phyloP scores from a whole-genome alignment of 1,140 invertebrate genomes.

The Cheumatopsyche charites region DNA sequence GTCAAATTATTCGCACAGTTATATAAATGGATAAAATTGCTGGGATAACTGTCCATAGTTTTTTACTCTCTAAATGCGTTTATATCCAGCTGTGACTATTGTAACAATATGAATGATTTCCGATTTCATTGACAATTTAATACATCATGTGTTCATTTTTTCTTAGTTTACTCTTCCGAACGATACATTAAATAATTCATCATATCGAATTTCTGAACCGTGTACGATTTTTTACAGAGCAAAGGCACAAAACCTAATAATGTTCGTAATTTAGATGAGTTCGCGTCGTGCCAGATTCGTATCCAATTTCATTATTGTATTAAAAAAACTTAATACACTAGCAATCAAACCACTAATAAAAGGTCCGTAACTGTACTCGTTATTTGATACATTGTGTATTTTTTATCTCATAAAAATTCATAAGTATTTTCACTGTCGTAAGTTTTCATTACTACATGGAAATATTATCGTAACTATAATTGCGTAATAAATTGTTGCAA shows the following conservation, averaged over 20 bases:
- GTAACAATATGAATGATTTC: neutral
- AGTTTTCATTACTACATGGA: no score
- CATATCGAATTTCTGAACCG: neutral
- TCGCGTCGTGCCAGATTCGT: constrained; percentile 8
- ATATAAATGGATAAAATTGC: constrained; percentile 21
- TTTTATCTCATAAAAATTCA: no score
- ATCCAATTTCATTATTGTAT: constrained; percentile 7
- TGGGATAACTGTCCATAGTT: constrained; percentile 7
- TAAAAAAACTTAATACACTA: constrained; percentile 2
- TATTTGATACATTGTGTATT: no score
- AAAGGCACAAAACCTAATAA: no score
- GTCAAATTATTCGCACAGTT: constrained; percentile 25
- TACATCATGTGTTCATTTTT: neutral
- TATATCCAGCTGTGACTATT: constrained; percentile 15
- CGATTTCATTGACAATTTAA: constrained; percentile 20
- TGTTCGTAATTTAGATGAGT: neutral
- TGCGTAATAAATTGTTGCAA: no score
- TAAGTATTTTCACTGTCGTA: no score
- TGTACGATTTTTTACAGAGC: no score
- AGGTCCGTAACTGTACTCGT: constrained; percentile 1
- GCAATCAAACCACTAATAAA: constrained; percentile 1
- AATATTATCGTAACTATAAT: no score
- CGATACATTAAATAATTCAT: neutral
- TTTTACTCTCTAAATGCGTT: constrained; percentile 3
- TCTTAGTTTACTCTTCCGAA: neutral